phyloP scores from a whole-genome alignment of 2,888 invertebrate genomes.

The Hemaris fuciformis region DNA sequence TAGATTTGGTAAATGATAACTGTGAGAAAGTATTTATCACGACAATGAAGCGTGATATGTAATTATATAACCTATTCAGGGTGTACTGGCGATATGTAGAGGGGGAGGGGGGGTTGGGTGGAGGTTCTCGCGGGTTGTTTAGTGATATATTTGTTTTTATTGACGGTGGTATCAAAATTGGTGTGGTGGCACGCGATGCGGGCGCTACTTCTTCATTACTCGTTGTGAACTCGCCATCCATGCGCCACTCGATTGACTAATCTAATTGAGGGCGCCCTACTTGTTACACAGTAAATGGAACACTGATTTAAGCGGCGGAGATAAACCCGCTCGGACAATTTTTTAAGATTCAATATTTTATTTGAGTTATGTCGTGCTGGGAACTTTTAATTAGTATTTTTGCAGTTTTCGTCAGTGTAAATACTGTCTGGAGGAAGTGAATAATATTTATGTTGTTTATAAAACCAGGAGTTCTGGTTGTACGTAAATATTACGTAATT shows the following conservation, averaged over 20 bases:
- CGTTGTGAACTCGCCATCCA: constrained; percentile 36
- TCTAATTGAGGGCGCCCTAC: constrained; percentile 46
- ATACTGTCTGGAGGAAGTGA: neutral
- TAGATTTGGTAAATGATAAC: constrained; percentile 82
- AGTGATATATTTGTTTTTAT: constrained; percentile 73
- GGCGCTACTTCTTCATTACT: constrained; percentile 51
- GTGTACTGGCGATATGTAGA: constrained; percentile 58
- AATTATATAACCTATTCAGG: constrained; percentile 78
- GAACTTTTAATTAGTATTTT: neutral
- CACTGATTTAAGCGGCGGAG: constrained; percentile 12
- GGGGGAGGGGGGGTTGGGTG: constrained; percentile 34
- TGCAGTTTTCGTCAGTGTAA: neutral
- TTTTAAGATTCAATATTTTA: constrained; percentile 1
- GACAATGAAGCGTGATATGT: constrained; percentile 80
- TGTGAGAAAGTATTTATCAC: constrained; percentile 82
- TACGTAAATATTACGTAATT: neutral
- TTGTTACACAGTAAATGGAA: constrained; percentile 15
- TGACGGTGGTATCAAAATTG: constrained; percentile 53
- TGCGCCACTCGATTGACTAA: constrained; percentile 57
- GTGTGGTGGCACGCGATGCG: constrained; percentile 61
- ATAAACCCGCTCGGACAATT: constrained; percentile 1
- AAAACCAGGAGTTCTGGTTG: neutral
- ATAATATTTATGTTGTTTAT: neutral
- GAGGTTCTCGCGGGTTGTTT: constrained; percentile 37
- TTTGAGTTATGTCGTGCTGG: constrained; percentile 1